Evolutionary conservation across 2,113 vertebrate species (phyloP).

Genomic region (Pseudolaguvia tuberculata): DNA sequence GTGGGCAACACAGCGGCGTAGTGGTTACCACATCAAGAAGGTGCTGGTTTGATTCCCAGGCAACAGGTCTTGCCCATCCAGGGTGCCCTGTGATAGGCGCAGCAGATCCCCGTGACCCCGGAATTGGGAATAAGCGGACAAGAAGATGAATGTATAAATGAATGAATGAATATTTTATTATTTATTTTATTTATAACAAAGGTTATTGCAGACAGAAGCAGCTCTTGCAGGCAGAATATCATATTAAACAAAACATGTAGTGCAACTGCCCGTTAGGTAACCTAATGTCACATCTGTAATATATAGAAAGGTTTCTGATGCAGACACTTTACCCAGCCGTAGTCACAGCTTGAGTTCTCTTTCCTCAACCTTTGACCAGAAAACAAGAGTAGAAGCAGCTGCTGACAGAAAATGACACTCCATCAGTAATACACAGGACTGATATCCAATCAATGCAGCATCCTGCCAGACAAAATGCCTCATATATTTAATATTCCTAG

Average conservation of each 20-base stretch:
- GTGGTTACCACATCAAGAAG: too few species aligned
- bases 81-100: too few species aligned
- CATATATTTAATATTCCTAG: slow-evolving; percentile 39
- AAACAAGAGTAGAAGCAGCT: slow-evolving; percentile 7
- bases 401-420: slow-evolving; percentile 22
- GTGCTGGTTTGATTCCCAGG: too few species aligned
- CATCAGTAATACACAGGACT: slow-evolving; percentile 10
- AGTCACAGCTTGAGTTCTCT: background rate
- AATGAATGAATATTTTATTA: too few species aligned
- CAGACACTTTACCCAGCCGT: background rate
- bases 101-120: too few species aligned
- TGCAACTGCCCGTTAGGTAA: background rate
- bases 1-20: too few species aligned
- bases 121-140: too few species aligned
- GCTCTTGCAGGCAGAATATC: background rate
- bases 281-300: background rate
- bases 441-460: slow-evolving; percentile 31
- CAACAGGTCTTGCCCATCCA: too few species aligned
- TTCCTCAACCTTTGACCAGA: slow-evolving; percentile 12
- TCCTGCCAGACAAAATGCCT: slow-evolving; percentile 8
- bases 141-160: too few species aligned
- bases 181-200: too few species aligned
- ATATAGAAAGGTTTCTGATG: background rate
- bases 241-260: background rate
- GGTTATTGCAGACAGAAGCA: background rate